Evolutionary conservation across 2,113 vertebrate species (phyloP).

Genomic region (Mohoua ochrocephala): DNA sequence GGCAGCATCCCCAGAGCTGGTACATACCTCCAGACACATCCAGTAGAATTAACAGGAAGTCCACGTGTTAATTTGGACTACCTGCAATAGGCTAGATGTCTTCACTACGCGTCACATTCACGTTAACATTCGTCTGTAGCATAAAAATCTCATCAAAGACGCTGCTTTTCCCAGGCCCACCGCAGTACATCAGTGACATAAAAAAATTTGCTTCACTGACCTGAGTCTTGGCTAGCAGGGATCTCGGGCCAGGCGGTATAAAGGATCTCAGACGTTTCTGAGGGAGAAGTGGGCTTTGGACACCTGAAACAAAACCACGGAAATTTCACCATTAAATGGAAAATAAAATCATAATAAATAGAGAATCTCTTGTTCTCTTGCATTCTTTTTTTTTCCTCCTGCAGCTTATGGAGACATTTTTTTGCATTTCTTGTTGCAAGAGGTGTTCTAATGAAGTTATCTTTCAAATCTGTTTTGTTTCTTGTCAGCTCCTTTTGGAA

Average conservation of each 20-base stretch:
- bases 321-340: not conserved
- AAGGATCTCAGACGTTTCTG: not conserved
- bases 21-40: not conserved
- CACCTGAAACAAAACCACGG: not conserved
- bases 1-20: not conserved
- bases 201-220: not conserved
- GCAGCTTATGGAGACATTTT: not conserved
- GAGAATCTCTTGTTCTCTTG: not conserved
- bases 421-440: not conserved
- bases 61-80: not conserved
- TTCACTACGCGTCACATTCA: not conserved
- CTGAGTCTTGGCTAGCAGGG: not conserved
- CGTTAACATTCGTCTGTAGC: not conserved
- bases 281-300: not conserved
- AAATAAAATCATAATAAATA: not conserved
- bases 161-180: not conserved
- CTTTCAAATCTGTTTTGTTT: not conserved
- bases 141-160: rapidly evolving
- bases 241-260: not conserved
- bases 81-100: not conserved
- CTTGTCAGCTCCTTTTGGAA: not conserved
- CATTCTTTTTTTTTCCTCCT: not conserved
- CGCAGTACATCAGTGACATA: not conserved
- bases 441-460: not conserved
- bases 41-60: not conserved